A percentile compares a stretch with the other conserved stretches of the same genome.
Evolutionary conservation across 2,888 invertebrate genomes (phyloP).

Genomic region (Drosophila borborema): DNA sequence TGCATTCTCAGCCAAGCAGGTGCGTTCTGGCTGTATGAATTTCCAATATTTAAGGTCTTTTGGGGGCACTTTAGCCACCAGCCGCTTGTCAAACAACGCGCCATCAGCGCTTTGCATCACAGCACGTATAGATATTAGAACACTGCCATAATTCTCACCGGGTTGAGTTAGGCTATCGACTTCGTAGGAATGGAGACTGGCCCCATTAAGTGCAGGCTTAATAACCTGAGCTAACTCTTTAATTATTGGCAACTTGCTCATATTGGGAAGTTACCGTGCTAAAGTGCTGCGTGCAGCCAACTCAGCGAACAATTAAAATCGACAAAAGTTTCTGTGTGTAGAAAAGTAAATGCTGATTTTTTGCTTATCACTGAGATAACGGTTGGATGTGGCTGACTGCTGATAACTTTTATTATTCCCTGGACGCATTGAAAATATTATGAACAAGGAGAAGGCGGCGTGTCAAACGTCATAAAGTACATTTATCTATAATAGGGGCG

Average conservation of each 20-base stretch:
- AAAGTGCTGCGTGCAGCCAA: neutral
- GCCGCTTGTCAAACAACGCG: constrained; percentile 2
- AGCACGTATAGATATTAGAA: constrained; percentile 53
- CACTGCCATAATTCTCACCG: constrained; percentile 66
- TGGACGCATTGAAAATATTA: no score
- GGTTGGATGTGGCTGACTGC: neutral
- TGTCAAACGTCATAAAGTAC: no score
- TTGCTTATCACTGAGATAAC: constrained; percentile 37
- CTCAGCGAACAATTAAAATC: constrained; percentile 1
- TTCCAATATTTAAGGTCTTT: constrained; percentile 62
- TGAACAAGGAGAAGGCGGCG: no score
- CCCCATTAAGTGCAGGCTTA: constrained; percentile 30
- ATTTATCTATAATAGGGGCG: no score
- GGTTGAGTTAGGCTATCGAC: constrained; percentile 54
- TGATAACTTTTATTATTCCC: constrained; percentile 5
- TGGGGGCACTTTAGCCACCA: constrained; percentile 65
- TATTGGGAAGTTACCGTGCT: constrained; percentile 1
- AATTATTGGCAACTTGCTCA: constrained; percentile 48
- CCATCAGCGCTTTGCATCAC: constrained; percentile 27
- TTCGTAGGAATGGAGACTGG: constrained; percentile 28
- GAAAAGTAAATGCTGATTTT: neutral
- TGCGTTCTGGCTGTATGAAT: constrained; percentile 64
- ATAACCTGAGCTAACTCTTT: constrained; percentile 37
- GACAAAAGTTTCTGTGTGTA: neutral
- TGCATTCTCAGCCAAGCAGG: constrained; percentile 62